Percentiles rank a stretch among this genome's conserved stretches.
phyloP scores from a whole-genome alignment of 2,888 invertebrate species.

The Clitarchus hookeri region DNA sequence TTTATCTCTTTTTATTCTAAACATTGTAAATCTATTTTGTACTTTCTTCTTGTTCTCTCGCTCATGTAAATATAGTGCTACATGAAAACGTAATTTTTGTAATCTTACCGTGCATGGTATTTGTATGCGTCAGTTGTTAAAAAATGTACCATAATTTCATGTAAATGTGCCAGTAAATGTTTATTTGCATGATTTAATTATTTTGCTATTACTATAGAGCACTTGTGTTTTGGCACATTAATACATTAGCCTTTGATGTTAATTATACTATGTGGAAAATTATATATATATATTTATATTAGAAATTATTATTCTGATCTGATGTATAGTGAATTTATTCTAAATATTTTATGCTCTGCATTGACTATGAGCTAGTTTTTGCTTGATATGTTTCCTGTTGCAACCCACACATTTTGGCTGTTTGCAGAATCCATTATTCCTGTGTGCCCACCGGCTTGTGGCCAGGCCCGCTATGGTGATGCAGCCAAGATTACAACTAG shows the following conservation, averaged over 20 bases:
- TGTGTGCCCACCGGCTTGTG: conserved; percentile 92
- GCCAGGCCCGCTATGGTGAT: conserved; percentile 63
- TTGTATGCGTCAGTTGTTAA: neutral
- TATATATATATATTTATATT: neutral
- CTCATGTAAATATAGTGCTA: neutral
- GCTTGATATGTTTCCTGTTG: neutral
- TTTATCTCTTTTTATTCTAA: too few species aligned
- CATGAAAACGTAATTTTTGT: neutral
- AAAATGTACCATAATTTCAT: neutral
- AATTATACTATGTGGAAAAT: neutral
- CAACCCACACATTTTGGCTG: conserved; percentile 26
- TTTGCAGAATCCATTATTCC: conserved; percentile 85
- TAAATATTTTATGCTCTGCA: conserved; percentile 22
- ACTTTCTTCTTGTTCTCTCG: too few species aligned
- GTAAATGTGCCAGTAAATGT: neutral
- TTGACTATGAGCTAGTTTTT: neutral
- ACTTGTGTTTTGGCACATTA: neutral
- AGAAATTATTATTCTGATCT: neutral
- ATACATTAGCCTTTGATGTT: too few species aligned
- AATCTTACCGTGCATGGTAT: neutral
- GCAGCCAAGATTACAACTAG: conserved; percentile 58
- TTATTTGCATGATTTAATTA: neutral
- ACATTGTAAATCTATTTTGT: too few species aligned
- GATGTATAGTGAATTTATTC: neutral
- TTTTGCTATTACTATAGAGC: neutral